These are phyloP conservation scores for Prunella strophiata DNA, from an alignment of 2,797 vertebrate species.

Conservation along the genomic window DNA sequence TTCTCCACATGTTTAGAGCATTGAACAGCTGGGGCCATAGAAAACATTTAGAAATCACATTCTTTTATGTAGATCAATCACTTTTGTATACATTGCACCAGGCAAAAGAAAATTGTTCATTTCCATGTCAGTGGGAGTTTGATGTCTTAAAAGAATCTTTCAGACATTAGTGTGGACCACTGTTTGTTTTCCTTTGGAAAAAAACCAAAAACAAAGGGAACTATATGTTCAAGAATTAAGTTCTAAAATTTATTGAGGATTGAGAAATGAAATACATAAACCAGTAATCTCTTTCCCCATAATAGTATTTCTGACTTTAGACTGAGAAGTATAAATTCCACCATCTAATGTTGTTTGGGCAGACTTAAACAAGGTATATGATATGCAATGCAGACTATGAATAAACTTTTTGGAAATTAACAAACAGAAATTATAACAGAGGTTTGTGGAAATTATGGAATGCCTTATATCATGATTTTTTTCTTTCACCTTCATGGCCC, in stretches of 20 bases:
- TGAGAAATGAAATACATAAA: not conserved
- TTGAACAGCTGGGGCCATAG: constrained; percentile 20
- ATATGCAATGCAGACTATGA: not conserved
- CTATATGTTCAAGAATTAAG: not conserved
- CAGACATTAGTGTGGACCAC: not conserved
- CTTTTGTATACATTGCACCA: constrained; percentile 53
- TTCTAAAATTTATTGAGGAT: not conserved
- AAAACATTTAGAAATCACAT: constrained; percentile 36
- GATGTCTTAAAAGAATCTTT: constrained; percentile 44
- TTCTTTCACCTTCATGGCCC: not conserved
- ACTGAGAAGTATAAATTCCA: not conserved
- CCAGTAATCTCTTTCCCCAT: not conserved
- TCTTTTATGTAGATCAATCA: constrained; percentile 11
- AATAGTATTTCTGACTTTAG: not conserved
- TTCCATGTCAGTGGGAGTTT: constrained; percentile 49
- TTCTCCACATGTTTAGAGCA: constrained; percentile 15
- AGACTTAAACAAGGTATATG: not conserved
- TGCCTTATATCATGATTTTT: not conserved
- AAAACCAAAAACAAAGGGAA: not conserved
- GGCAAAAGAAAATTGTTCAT: constrained; percentile 20
- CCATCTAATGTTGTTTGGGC: not conserved
- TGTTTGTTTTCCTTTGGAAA: not conserved
- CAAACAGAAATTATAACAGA: not conserved
- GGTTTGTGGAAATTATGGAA: not conserved
- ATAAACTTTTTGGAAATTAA: not conserved